Percentiles rank a stretch among this genome's conserved stretches.
phyloP scores from a whole-genome alignment of 1,140 invertebrate genomes.

The Orius laevigatus region DNA sequence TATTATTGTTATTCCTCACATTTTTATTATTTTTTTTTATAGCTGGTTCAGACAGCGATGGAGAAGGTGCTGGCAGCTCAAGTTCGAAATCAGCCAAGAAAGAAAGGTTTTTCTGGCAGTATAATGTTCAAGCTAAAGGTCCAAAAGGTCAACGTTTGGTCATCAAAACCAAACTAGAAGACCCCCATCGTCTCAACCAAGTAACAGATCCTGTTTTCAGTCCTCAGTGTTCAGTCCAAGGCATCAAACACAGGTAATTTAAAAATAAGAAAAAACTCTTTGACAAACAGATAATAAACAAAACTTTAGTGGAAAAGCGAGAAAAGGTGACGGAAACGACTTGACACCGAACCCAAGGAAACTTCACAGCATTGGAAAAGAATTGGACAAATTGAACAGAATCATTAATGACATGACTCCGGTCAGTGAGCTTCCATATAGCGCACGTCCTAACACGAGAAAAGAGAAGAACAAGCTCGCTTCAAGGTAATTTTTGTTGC shows the following conservation, averaged over 20 bases:
- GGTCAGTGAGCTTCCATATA: slow-evolving; percentile 80
- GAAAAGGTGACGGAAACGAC: slow-evolving; percentile 95
- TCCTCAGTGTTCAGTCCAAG: slow-evolving; percentile 69
- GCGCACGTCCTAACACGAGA: slow-evolving; percentile 72
- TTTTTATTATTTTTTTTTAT: neutral
- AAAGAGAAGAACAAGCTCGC: slow-evolving; percentile 98
- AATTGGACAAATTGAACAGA: slow-evolving; percentile 76
- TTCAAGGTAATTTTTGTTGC: slow-evolving; percentile 39
- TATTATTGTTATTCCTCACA: neutral
- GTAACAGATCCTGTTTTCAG: slow-evolving; percentile 87
- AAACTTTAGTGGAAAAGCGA: slow-evolving; percentile 65
- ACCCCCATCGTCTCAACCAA: slow-evolving; percentile 83
- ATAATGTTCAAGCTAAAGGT: slow-evolving; percentile 96
- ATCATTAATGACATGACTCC: slow-evolving; percentile 92
- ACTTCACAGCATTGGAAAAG: slow-evolving; percentile 74
- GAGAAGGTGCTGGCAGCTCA: slow-evolving; percentile 30
- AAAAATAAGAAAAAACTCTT: neutral
- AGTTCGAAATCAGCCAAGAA: slow-evolving; percentile 40
- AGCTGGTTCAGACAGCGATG: slow-evolving; percentile 44
- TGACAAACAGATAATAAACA: neutral
- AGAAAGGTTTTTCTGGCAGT: slow-evolving; percentile 93
- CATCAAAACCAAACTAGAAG: slow-evolving; percentile 63
- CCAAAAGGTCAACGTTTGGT: slow-evolving; percentile 82
- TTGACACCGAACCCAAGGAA: slow-evolving; percentile 88
- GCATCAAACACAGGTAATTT: slow-evolving; percentile 73